These are phyloP conservation scores for Scotopteryx bipunctaria DNA, from an alignment of 2,888 invertebrate genomes.

Conservation along the genomic window DNA sequence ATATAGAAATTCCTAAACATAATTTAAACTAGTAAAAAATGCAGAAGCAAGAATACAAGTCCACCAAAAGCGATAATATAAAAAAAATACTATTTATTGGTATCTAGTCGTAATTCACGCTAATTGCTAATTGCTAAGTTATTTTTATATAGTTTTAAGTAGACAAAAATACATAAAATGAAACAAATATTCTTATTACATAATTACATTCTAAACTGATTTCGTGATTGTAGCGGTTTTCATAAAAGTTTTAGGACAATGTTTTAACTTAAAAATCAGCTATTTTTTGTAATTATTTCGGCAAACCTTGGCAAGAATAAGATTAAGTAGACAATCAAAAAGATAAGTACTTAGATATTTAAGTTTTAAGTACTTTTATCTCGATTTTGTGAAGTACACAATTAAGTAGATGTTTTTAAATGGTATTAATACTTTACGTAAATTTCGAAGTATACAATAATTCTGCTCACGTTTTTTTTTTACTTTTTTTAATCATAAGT, in stretches of 20 bases:
- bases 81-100: conserved; percentile 49
- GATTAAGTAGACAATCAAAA: conserved; percentile 13
- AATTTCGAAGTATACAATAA: no score
- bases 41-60: conserved; percentile 65
- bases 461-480: no score
- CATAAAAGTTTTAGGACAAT: not conserved
- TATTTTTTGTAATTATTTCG: not conserved
- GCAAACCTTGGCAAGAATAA: conserved; percentile 28
- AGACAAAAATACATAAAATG: conserved; percentile 17
- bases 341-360: no score
- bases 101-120: conserved; percentile 47
- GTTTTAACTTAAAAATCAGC: not conserved
- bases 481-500: conserved; percentile 4
- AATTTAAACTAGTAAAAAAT: conserved; percentile 47
- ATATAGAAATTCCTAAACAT: conserved; percentile 39
- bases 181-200: conserved; percentile 21
- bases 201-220: conserved; percentile 10
- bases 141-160: conserved; percentile 33
- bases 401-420: no score
- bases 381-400: not conserved
- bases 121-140: conserved; percentile 74
- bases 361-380: conserved; percentile 14
- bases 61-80: conserved; percentile 48
- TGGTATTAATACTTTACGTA: not conserved
- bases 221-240: conserved; percentile 2